Conservation (phyloP, 2,888 invertebrate genomes). For the Harpalus rufipes region DNA sequence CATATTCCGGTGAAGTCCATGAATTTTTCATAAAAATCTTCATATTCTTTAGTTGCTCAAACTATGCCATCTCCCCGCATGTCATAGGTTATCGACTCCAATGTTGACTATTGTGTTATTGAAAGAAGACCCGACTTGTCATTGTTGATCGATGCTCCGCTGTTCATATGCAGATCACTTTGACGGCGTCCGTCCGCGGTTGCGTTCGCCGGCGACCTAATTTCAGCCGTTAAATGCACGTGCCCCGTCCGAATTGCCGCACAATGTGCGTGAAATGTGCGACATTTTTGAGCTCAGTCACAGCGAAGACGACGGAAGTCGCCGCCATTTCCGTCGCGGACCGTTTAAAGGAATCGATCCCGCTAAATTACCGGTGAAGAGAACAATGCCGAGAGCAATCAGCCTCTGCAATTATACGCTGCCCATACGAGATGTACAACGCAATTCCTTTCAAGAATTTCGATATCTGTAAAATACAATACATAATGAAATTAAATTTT, state of each 20-base stretch:
- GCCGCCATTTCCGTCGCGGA: constrained; percentile 73
- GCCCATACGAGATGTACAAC: constrained; percentile 53
- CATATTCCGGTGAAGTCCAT: too few relatives aligned
- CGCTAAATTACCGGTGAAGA: constrained; percentile 73
- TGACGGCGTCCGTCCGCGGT: constrained; percentile 14
- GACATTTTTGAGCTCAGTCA: constrained; percentile 53
- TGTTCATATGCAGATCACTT: constrained; percentile 52
- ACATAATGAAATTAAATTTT: too few relatives aligned
- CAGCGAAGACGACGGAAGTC: constrained; percentile 71
- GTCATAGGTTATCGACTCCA: constrained; percentile 5
- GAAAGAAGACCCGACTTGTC: constrained; percentile 11
- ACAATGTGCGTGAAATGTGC: constrained; percentile 50
- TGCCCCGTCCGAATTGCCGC: constrained; percentile 24
- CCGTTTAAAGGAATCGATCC: constrained; percentile 74
- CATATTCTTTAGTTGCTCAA: not conserved
- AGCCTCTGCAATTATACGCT: constrained; percentile 68
- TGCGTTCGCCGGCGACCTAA: constrained; percentile 35
- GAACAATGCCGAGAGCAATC: constrained; percentile 73
- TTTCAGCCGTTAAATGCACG: constrained; percentile 51
- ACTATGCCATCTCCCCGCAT: not conserved
- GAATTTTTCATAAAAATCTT: not conserved
- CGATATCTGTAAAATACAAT: not conserved
- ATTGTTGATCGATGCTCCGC: constrained; percentile 44
- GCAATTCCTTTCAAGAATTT: not conserved
- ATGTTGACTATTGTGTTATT: constrained; percentile 11